Conservation (phyloP, 2,888 invertebrate species). For the Blastobasis adustella region DNA sequence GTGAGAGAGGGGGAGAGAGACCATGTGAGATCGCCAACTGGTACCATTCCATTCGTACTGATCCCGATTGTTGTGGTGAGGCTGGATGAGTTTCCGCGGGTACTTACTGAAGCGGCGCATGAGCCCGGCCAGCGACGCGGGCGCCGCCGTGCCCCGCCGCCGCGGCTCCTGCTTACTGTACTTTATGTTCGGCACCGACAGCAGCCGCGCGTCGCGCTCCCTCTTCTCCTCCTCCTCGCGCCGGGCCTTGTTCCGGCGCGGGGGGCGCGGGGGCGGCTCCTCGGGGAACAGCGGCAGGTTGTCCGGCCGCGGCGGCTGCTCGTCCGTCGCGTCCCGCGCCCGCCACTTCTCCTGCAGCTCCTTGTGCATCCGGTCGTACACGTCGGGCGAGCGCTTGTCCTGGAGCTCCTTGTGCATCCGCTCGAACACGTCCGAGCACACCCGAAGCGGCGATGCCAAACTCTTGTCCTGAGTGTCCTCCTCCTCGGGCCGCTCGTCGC, state of each 20-base stretch:
- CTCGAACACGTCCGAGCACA: constrained; percentile 56
- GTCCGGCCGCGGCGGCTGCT: constrained; percentile 66
- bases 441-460: constrained; percentile 45
- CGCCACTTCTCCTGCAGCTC: constrained; percentile 65
- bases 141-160: constrained; percentile 61
- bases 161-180: constrained; percentile 72
- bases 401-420: constrained; percentile 57
- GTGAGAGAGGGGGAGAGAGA: constrained; percentile 29
- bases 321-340: constrained; percentile 44
- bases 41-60: no score
- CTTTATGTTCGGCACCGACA: constrained; percentile 87
- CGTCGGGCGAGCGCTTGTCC: constrained; percentile 44
- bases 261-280: constrained; percentile 45
- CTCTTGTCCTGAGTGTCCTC: constrained; percentile 18
- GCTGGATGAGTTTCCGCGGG: constrained; percentile 11
- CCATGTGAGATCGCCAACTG: not conserved
- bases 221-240: constrained; percentile 44
- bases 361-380: constrained; percentile 57
- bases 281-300: constrained; percentile 75
- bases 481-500: constrained; percentile 17
- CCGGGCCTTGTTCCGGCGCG: constrained; percentile 63
- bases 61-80: constrained; percentile 24
- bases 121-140: constrained; percentile 80
- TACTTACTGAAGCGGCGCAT: constrained; percentile 94
- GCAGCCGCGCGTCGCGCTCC: constrained; percentile 79